These are phyloP conservation scores for Caprella mutica DNA, from an alignment of 2,888 invertebrate genomes.

Conservation along the genomic window DNA sequence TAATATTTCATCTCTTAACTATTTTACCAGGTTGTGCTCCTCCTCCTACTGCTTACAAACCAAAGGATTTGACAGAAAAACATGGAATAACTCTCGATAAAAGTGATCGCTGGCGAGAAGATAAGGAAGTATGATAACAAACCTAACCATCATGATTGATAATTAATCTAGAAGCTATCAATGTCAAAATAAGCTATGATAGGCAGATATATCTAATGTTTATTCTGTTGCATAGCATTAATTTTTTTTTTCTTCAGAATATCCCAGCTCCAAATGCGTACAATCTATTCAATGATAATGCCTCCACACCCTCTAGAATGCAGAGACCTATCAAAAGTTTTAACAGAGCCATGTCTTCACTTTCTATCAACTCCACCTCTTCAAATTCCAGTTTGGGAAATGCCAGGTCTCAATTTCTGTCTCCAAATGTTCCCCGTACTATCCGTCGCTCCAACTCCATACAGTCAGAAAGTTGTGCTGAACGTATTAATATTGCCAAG, in stretches of 20 bases:
- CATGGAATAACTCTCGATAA: conserved; percentile 10
- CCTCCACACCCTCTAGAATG: background rate
- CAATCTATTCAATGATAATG: background rate
- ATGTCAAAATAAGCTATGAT: background rate
- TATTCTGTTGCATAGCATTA: background rate
- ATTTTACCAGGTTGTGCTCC: conserved; percentile 26
- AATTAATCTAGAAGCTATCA: background rate
- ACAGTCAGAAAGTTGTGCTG: too few relatives aligned
- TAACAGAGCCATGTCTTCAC: conserved; percentile 6
- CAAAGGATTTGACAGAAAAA: conserved; percentile 10
- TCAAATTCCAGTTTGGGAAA: too few relatives aligned
- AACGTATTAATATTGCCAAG: too few relatives aligned
- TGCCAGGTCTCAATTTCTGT: too few relatives aligned
- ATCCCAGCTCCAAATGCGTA: conserved; percentile 22
- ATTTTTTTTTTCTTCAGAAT: conserved; percentile 4
- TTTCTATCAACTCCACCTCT: conserved; percentile 12
- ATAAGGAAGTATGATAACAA: conserved; percentile 14
- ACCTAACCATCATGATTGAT: background rate
- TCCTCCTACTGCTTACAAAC: conserved; percentile 30
- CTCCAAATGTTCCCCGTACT: too few relatives aligned
- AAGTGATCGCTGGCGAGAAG: conserved; percentile 16
- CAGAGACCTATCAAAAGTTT: background rate
- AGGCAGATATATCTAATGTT: too few relatives aligned
- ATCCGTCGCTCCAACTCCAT: too few relatives aligned
- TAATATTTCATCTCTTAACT: too few relatives aligned